Base-by-base conservation (phyloP, 2,888 invertebrate species). In the Lithosia quadra region DNA sequence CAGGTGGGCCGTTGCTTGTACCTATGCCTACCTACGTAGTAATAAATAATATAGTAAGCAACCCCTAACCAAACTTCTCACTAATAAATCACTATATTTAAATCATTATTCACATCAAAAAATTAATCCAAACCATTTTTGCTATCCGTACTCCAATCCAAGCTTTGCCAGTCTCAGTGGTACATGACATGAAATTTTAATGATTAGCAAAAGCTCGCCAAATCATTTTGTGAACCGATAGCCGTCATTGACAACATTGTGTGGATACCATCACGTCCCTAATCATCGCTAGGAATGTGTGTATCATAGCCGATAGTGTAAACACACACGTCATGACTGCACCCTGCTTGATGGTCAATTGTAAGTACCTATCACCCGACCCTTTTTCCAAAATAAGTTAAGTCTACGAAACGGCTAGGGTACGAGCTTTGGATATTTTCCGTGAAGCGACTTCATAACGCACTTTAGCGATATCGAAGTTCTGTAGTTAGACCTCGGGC, bases 141-240 rank as follows among this genome's bases (percentile, higher is more conserved):
- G 74, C 72, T 0, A 18, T 62, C 78, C 15, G 0, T 81, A 73
- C 76, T 11, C 39, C 69, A 60, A 59, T 80, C 82, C 74, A 68
- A 75, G 78, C 80, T 82, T 80, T 76, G 78, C 71, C 81, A 72
- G 74, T 72, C 65, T 71, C 67, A 61, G 21, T 36, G 59, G 58
- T 61, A 71, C 76, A 74, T 83, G 82, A 83, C 81, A 67, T 73
- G 83, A 82, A 82, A 82, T 62, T 65, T 24, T 67, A 81, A 82
- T 72, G 71, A 28, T 58, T 43, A 75, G 74, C 72, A 82, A 82
- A 79, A 74, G 73, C 60, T 18, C 68, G 73, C 81, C 77, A 73
- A 69, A 67, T 68, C 65, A 65, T 65, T 63, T 64, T 24, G 56
- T 62, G 53, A 65, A 56, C 56, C 33, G 55, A 66, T 69, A 65